Evolutionary conservation across 1,140 invertebrate species (phyloP).

Genomic region (Ooceraea biroi): DNA sequence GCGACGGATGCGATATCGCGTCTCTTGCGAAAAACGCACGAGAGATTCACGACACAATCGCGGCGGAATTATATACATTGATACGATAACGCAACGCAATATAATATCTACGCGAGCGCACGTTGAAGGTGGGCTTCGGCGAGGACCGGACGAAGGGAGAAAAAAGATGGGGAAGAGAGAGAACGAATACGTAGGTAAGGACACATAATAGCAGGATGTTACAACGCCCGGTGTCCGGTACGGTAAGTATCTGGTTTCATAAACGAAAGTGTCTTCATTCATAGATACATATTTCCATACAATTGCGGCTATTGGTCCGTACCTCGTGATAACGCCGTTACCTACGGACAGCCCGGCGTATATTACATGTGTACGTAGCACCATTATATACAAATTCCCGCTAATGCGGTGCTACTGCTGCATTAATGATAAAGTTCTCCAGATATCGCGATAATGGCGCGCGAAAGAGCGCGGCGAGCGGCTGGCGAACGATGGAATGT

Average conservation of each 20-base stretch:
- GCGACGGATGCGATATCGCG: neutral
- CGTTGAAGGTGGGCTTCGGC: constrained; percentile 35
- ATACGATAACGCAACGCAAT: constrained; percentile 15
- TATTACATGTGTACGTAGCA: constrained; percentile 85
- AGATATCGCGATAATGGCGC: constrained; percentile 74
- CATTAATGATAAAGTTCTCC: constrained; percentile 84
- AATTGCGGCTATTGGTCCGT: constrained; percentile 85
- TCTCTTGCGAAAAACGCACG: neutral
- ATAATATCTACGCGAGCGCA: constrained; percentile 53
- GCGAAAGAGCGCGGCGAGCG: neutral
- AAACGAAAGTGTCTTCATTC: constrained; percentile 86
- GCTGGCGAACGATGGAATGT: neutral
- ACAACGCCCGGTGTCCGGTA: constrained; percentile 85
- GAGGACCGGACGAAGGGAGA: constrained; percentile 67
- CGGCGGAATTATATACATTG: neutral
- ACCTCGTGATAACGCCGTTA: constrained; percentile 85
- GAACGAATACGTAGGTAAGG: constrained; percentile 80
- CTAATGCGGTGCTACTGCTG: constrained; percentile 82
- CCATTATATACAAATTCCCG: constrained; percentile 85
- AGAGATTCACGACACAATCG: constrained; percentile 3
- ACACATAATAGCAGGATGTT: constrained; percentile 85
- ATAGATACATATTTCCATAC: constrained; percentile 86
- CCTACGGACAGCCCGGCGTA: constrained; percentile 71
- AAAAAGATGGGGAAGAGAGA: constrained; percentile 72
- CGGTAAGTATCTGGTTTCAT: constrained; percentile 85